Evolutionary conservation across 1,140 invertebrate genomes (phyloP), one percentile per base, ranked within the genome.

Genomic region (Mylabris phalerata): DNA sequence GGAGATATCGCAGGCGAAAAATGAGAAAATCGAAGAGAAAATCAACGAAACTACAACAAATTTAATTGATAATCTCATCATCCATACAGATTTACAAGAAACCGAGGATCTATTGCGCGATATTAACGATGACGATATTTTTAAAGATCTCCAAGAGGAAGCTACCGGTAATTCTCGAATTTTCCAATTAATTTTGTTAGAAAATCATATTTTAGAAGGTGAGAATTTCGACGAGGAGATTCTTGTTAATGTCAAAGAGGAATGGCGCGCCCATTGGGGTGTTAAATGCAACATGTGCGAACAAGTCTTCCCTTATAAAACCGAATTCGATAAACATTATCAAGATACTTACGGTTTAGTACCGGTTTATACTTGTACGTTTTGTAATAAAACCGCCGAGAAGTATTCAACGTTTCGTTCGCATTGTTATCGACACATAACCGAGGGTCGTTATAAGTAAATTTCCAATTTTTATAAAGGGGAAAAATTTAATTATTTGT

Each of bases 381-480:
- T 66, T 64, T 75, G 73, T 57, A 70, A 73, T 60, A 74, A 73
- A 50, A 65, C 71, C 26, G 64, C 69, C 49, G 68, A 69, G 25
- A 73, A 73, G 48, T 75, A 75, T 67, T 68, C 71, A 4, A 74
- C 71, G 7, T 75, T 73, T 63, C 56, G 72, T 49, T 74, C 72
- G 2, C 73, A 75, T 65, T 73, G 72, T 65, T 74, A 75, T 59
- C 51, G 73, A 25, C 72, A 74, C 56, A 68, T 73, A 54, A 72
- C 69, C 25, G 71, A 73, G 55, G 71, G 69, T 10, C 55, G 73
- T 59, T 75, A 71, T 48, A 72, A 69, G 72, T 73, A 66, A 65
- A 59, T 64, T 45, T 32, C 32, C 3, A 32, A 32, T 19, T 19
- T 19, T 19, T 19, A 19, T 19, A 19, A 19, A 19, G 19, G 1